Evolutionary conservation across 2,113 vertebrate genomes (phyloP), one percentile per base, ranked within the genome.

Genomic region (Gobiocypris rarus): DNA sequence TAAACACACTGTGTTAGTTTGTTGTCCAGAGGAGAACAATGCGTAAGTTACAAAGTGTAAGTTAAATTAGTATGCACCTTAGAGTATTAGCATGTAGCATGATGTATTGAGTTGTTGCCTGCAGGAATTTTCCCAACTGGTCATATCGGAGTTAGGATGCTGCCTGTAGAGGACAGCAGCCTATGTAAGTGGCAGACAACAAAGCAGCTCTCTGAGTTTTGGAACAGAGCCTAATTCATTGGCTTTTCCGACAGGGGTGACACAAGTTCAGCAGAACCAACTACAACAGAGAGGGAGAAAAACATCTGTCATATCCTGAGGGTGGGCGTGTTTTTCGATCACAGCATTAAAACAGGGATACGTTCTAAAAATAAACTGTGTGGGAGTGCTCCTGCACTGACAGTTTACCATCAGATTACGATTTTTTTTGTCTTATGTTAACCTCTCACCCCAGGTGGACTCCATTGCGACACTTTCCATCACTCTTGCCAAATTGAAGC

Each of bases 331-430:
- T 73, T 80, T 54, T 84, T 69, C 59, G 22, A 48, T 76, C 73
- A 24, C 8, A 84, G 50, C 43, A 38, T 84, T 76, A 17, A 67
- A 82, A 81, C 19, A 38, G 54, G 74, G 61, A 67, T 82, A 56
- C n/a, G 9, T 43, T 79, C 83, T 85, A 85, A 82, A 85, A 78
- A 85, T 76, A 86, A 54, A 67, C 43, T 0, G 31, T 5, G 11
- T 43, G 11, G 52, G 59, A 75, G 28, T n/a, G 26, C n/a, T 52
- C 19, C 28, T 61, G 15, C 24, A 11, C 17, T 54, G 61, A 77
- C 54, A 15, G 34, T 75, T 41, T 61, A 24, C n/a, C 13, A 2
- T 78, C 38, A 61, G 3, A 61, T 45, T 78, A 31, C 19, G 8
- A 52, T 75, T 83, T 52, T 45, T 31, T 83, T 34, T 9, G 15